phyloP scores from a whole-genome alignment of 2,888 invertebrate species.

The Trichopoda pennipes region DNA sequence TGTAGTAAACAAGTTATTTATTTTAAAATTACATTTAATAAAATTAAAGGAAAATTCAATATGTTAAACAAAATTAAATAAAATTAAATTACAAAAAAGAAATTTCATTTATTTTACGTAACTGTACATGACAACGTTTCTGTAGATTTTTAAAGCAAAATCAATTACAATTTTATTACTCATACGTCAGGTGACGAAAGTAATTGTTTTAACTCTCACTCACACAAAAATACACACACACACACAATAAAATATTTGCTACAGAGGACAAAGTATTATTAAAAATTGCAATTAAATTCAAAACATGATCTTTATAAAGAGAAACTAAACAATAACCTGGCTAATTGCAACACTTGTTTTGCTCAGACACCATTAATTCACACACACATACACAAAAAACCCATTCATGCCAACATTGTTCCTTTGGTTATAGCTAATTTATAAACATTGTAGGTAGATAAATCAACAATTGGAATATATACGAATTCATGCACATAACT shows the following conservation, averaged over 20 bases:
- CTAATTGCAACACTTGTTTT: conserved; percentile 78
- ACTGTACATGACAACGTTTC: background rate
- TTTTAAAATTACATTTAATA: background rate
- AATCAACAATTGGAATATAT: conserved; percentile 64
- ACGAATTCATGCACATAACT: conserved; percentile 60
- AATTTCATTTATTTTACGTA: conserved; percentile 8
- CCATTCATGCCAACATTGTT: conserved; percentile 33
- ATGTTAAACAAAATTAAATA: conserved; percentile 16
- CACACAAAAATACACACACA: background rate
- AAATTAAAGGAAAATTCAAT: conserved; percentile 43
- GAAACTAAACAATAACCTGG: conserved; percentile 75
- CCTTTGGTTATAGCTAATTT: conserved; percentile 23
- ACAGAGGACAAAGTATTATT: background rate
- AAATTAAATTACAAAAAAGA: conserved; percentile 43
- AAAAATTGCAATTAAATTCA: conserved; percentile 52
- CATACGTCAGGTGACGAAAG: conserved; percentile 53
- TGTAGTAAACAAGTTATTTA: conserved; percentile 37
- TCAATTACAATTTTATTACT: conserved; percentile 51
- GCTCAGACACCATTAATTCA: conserved; percentile 44
- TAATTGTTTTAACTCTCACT: conserved; percentile 49
- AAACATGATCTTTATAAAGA: conserved; percentile 74
- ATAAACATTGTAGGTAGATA: conserved; percentile 35
- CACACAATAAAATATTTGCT: background rate
- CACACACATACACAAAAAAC: conserved; percentile 18
- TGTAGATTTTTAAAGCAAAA: conserved; percentile 26